phyloP scores from a whole-genome alignment of 2,888 invertebrate species.

The Drosophila paramelanica region DNA sequence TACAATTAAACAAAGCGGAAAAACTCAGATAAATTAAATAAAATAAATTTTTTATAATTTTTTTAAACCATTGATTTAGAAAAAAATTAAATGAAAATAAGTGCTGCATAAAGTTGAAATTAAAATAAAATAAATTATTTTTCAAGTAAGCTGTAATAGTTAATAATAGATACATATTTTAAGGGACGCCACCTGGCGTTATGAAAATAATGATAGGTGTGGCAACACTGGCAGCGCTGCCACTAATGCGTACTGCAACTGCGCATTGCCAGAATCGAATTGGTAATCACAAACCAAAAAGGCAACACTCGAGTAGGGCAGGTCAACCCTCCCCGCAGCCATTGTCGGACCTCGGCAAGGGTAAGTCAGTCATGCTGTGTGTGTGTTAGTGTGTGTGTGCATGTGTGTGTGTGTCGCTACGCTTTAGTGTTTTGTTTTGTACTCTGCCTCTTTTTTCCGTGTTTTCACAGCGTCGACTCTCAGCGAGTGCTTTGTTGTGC shows the following conservation, averaged over 20 bases:
- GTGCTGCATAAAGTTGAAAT: no score
- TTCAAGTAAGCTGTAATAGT: no score
- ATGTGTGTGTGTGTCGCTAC: neutral
- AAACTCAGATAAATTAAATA: no score
- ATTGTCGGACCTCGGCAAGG: constrained; percentile 15
- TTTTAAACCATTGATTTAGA: no score
- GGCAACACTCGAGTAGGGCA: constrained; percentile 31
- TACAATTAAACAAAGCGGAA: no score
- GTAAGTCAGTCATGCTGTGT: constrained; percentile 16
- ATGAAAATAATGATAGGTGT: neutral
- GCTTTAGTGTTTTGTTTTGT: constrained; percentile 49
- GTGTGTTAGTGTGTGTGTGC: constrained; percentile 9
- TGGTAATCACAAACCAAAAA: constrained; percentile 12
- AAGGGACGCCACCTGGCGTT: constrained; percentile 29
- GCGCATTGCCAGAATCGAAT: constrained; percentile 34
- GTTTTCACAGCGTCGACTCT: constrained; percentile 42
- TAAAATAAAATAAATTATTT: no score
- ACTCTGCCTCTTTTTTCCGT: constrained; percentile 40
- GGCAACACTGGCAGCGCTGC: constrained; percentile 45
- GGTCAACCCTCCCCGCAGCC: constrained; percentile 29
- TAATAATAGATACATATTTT: neutral
- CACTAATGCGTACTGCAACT: constrained; percentile 33
- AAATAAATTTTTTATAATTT: no score
- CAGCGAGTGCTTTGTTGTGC: constrained; percentile 2
- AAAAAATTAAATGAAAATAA: no score